These are phyloP conservation scores for Drosophila equinoxialis DNA, from an alignment of 1,140 invertebrate species.

Conservation along the genomic window DNA sequence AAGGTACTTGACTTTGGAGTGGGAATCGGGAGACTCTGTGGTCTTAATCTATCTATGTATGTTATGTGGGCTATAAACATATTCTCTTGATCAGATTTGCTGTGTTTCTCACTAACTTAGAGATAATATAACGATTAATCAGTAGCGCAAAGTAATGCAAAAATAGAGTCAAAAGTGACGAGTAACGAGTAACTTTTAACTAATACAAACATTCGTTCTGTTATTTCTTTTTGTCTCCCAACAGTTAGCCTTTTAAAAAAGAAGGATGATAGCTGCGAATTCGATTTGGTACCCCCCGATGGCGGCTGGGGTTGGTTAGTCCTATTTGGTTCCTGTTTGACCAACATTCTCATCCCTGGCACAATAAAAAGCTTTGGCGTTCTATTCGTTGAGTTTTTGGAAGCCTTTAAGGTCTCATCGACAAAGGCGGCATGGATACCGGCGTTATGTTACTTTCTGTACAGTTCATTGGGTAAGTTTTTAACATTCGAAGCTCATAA, in stretches of 20 bases:
- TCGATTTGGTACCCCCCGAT: slow-evolving; percentile 86
- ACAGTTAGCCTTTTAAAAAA: slow-evolving; percentile 67
- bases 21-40: background rate
- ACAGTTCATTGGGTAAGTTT: slow-evolving; percentile 90
- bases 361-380: slow-evolving; percentile 95
- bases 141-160: background rate
- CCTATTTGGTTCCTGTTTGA: slow-evolving; percentile 90
- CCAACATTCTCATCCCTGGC: slow-evolving; percentile 91
- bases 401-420: slow-evolving; percentile 88
- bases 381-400: slow-evolving; percentile 90
- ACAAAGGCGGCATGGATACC: slow-evolving; percentile 92
- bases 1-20: slow-evolving; percentile 15
- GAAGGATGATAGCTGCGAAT: slow-evolving; percentile 77
- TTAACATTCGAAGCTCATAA: too few species aligned
- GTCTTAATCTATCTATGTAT: background rate
- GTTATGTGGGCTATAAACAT: background rate
- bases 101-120: too few species aligned
- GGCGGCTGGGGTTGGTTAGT: slow-evolving; percentile 93
- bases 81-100: background rate
- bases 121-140: background rate
- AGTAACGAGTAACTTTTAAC: background rate
- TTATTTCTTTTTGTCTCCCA: slow-evolving; percentile 11
- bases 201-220: background rate
- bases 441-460: slow-evolving; percentile 92
- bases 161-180: too few species aligned